Evolutionary conservation across 2,113 vertebrate genomes (phyloP), one percentile per base, ranked within the genome.

Genomic region (Entomyzon cyanotis): DNA sequence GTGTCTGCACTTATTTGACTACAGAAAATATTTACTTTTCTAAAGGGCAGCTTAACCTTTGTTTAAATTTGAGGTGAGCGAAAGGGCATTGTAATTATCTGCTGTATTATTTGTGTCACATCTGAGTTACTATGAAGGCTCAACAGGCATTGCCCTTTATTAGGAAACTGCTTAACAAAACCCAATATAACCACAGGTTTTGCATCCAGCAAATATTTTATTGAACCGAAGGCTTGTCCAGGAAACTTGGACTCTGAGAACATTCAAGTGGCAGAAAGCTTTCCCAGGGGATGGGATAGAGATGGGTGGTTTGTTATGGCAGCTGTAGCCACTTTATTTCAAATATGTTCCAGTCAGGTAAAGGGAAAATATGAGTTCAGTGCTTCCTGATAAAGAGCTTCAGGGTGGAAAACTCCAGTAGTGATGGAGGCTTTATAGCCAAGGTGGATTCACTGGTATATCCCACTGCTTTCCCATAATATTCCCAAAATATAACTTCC

Each of bases 21-120:
- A 95, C 87, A 97, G 94, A 97, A 98, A 98, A 97, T 98, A 97
- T 98, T 98, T 98, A 97, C 95, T 98, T 98, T 97, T 95, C 95
- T 97, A 98, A 98, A 98, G 97, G 97, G 97, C 96, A 98, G 97
- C 96, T 98, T 98, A 98, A 98, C 97, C 97, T 98, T 98, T 98
- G 97, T 97, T 98, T 97, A 97, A 98, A 98, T 98, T 97, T 96
- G 97, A 97, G 98, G 98, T 98, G 97, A 98, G 96, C 14, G 6
- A 98, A 98, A 98, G 97, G 98, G 97, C 97, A 89, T 42, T 93
- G 96, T 97, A 98, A 98, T 98, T 98, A 98, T 98, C 97, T 96
- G 95, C 97, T 94, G 93, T 91, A 97, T 98, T 98, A 98, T 98
- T 98, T 98, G 95, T 98, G 98, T 98, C 97, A 97, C 94, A 97